Percentiles rank a stretch among this genome's conserved stretches.
These are phyloP conservation scores for Saguinus midas DNA, from an alignment of 2,113 vertebrate genomes.

Conservation along the genomic window DNA sequence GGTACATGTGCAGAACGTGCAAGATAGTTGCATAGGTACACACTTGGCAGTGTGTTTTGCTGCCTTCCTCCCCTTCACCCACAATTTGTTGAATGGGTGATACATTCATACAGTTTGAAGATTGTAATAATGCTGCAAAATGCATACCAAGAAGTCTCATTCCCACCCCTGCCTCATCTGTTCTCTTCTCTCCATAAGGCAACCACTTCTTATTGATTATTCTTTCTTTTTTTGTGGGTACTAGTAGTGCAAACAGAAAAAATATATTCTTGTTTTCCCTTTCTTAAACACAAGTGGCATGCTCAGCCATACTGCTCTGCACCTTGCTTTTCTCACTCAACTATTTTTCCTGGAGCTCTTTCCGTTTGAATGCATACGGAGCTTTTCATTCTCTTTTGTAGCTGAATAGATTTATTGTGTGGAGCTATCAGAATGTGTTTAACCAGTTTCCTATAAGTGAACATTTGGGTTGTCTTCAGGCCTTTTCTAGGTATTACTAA, in stretches of 20 bases:
- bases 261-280: background rate
- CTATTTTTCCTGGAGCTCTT: background rate
- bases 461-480: background rate
- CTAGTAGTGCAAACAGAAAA: background rate
- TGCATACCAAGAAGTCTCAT: accelerated
- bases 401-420: background rate
- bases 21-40: too few relatives aligned
- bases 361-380: accelerated
- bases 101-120: background rate
- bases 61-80: too few relatives aligned
- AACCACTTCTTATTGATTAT: background rate
- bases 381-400: background rate
- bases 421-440: background rate
- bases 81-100: background rate
- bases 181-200: background rate
- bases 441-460: background rate
- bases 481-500: background rate
- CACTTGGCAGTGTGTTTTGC: too few relatives aligned
- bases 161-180: background rate
- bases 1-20: too few relatives aligned
- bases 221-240: too few relatives aligned
- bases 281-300: too few relatives aligned
- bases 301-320: background rate
- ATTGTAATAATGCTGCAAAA: background rate
- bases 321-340: background rate